Evolutionary conservation across 2,888 invertebrate species (phyloP), one percentile per base, ranked within the genome.

Genomic region (Deilephila elpenor): DNA sequence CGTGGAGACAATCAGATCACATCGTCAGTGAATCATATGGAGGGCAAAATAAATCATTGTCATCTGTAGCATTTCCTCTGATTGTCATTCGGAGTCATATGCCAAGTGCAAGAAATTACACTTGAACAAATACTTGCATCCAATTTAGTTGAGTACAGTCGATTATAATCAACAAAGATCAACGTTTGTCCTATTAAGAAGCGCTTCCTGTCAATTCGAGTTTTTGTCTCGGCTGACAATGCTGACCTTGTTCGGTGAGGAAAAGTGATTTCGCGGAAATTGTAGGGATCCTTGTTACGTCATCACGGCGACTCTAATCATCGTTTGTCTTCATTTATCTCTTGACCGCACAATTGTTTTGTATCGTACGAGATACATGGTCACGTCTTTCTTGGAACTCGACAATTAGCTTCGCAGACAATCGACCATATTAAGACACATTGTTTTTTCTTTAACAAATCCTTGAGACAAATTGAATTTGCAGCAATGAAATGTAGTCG

Each of bases 1-100:
- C 80, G 76, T 79, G 79, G 80, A 81, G 80, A 83, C 78, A 79
- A 72, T 71, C 70, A 61, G 70, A 73, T 71, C 70, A 53, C 53
- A 82, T 84, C 79, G 78, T 74, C 75, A 76, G 77, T 85, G 84
- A 89, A 82, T 87, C 83, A 88, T 84, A 77, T 78, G 19, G 25
- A 17, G 25, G 72, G n/a, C n/a, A 34, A 34, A 64, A 32, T 60
- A 71, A 51, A 67, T 67, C 51, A 67, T 25, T 67, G 67, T 51
- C 67, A 67, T 25, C 25, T 25, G 67, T 61, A 19, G 19, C 64
- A 25, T 44, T 51, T 70, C 44, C 44, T 70, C 53, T 59, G 20
- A 67, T 73, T 59, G 56, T 44, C 51, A 51, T 60, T 60, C 44
- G 32, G 51, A 61, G 60, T 61, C 51, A 29, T 53, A 67, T 67